Conservation (phyloP, 2,888 invertebrate genomes). For the Abrostola triplasia region DNA sequence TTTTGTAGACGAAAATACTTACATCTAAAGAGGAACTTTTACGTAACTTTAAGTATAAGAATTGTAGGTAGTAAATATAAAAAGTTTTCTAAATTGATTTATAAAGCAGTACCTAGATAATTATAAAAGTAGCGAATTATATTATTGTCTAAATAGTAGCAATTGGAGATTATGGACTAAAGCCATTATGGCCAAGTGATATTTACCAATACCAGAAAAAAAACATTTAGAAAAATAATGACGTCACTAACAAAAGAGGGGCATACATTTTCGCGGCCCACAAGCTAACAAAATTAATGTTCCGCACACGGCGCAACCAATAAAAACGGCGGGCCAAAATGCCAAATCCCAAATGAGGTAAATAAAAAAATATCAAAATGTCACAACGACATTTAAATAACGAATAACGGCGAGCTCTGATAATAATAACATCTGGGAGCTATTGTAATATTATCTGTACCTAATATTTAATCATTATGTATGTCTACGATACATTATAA, state of each 20-base stretch:
- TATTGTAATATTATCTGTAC: constrained; percentile 10
- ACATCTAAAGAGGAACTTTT: too few relatives aligned
- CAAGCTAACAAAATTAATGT: constrained; percentile 82
- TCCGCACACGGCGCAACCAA: constrained; percentile 80
- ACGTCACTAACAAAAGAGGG: constrained; percentile 64
- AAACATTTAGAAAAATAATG: constrained; percentile 50
- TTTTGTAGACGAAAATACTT: too few relatives aligned
- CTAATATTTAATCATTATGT: not conserved
- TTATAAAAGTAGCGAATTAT: too few relatives aligned
- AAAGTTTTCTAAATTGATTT: too few relatives aligned
- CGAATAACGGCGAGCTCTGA: constrained; percentile 52
- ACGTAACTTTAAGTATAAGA: too few relatives aligned
- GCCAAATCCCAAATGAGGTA: constrained; percentile 86
- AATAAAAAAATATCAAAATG: constrained; percentile 84
- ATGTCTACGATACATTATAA: too few relatives aligned
- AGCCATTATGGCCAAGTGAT: not conserved
- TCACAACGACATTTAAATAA: constrained; percentile 76
- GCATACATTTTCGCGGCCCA: constrained; percentile 61
- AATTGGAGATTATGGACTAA: not conserved
- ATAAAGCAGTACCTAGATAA: too few relatives aligned
- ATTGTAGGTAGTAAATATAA: too few relatives aligned
- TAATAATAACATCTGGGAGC: constrained; percentile 15
- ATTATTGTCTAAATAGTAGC: not conserved
- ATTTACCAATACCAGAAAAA: constrained; percentile 21
- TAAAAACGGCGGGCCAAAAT: constrained; percentile 82